phyloP scores from a whole-genome alignment of 2,113 vertebrate species.

The Coryphaenoides rupestris region DNA sequence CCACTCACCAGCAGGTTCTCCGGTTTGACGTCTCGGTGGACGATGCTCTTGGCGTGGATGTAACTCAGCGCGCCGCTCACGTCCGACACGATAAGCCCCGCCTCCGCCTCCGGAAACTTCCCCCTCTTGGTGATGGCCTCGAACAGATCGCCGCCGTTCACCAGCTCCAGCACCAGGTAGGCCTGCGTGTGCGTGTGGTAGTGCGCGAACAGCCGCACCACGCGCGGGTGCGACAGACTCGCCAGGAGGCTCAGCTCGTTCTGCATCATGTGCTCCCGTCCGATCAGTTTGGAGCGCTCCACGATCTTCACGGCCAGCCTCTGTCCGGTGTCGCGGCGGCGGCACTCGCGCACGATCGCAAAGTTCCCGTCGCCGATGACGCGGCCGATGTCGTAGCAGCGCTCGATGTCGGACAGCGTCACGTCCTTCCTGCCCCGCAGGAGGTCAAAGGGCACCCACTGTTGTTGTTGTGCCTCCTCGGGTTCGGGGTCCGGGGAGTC shows the following conservation, averaged over 20 bases:
- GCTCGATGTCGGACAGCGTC: slow-evolving; percentile 73
- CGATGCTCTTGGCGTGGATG: slow-evolving; percentile 88
- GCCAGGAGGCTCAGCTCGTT: slow-evolving; percentile 89
- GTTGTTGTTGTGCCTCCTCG: slow-evolving; percentile 12
- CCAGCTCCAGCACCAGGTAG: slow-evolving; percentile 91
- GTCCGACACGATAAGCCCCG: slow-evolving; percentile 85
- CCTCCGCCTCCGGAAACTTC: slow-evolving; percentile 83
- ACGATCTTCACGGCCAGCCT: slow-evolving; percentile 90
- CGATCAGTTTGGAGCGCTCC: slow-evolving; percentile 86
- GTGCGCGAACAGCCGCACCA: slow-evolving; percentile 85
- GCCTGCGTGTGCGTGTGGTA: slow-evolving; percentile 85
- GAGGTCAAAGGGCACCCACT: slow-evolving; percentile 25
- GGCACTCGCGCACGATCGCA: slow-evolving; percentile 86
- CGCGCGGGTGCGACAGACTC: slow-evolving; percentile 87
- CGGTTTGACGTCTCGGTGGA: slow-evolving; percentile 95
- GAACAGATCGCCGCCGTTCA: slow-evolving; percentile 91
- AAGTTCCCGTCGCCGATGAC: slow-evolving; percentile 95
- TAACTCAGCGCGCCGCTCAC: slow-evolving; percentile 87
- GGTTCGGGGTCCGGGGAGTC: slow-evolving; percentile 18
- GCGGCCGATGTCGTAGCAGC: slow-evolving; percentile 81
- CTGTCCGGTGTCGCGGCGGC: slow-evolving; percentile 66
- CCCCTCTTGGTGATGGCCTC: slow-evolving; percentile 89
- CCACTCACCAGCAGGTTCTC: slow-evolving; percentile 92
- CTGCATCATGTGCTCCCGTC: slow-evolving; percentile 93
- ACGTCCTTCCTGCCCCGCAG: slow-evolving; percentile 38